These are phyloP conservation scores for Cephalophus harveyi DNA, from an alignment of 2,113 vertebrate genomes.

Conservation along the genomic window DNA sequence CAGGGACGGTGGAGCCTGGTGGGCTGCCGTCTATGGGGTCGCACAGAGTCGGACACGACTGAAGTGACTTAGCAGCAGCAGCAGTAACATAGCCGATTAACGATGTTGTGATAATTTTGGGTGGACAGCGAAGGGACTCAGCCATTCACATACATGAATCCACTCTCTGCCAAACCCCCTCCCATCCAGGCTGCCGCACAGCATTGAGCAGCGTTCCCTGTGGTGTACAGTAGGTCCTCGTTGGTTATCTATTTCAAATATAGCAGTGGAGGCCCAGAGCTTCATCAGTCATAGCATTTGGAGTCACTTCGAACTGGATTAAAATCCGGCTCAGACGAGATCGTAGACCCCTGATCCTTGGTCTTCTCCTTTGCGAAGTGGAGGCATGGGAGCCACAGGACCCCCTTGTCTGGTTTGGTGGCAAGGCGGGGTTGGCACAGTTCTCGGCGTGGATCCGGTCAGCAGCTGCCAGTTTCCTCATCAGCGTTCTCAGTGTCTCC, in stretches of 20 bases:
- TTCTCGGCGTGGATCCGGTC: rapidly evolving
- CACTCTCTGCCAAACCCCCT: background rate
- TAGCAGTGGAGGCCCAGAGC: background rate
- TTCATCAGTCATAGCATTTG: background rate
- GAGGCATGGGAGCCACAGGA: background rate
- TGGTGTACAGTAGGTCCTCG: background rate
- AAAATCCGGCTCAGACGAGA: background rate
- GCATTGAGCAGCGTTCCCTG: background rate
- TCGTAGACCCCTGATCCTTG: background rate
- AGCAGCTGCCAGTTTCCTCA: rapidly evolving
- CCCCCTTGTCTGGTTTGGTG: too few species aligned
- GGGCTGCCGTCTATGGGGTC: too few species aligned
- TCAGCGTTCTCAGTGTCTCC: rapidly evolving
- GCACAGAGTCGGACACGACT: too few species aligned
- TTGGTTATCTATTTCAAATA: background rate
- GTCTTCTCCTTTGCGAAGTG: background rate
- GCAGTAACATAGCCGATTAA: background rate
- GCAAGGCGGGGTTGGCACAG: background rate
- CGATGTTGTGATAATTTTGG: background rate
- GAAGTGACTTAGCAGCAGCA: too few species aligned
- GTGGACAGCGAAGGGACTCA: background rate
- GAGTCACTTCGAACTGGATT: background rate
- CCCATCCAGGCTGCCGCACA: background rate
- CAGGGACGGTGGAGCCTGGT: too few species aligned
- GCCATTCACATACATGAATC: background rate